Percentiles rank a stretch among this genome's conserved stretches.
Conservation (phyloP, 1,140 invertebrate species). For the Caenorhabditis briggsae region DNA sequence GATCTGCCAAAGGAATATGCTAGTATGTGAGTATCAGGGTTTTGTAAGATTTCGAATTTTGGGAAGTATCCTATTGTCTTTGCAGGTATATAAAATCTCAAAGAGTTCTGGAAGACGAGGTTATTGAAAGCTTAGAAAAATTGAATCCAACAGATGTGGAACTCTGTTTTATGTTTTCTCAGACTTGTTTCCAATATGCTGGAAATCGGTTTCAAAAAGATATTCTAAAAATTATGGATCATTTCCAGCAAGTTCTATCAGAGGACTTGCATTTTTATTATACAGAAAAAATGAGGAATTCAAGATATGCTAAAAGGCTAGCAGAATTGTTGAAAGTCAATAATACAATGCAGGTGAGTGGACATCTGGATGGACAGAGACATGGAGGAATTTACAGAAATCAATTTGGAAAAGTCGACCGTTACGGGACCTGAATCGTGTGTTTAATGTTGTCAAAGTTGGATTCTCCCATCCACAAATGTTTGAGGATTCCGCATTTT, state of each 20-base stretch:
- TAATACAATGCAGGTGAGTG: background rate
- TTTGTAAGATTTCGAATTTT: background rate
- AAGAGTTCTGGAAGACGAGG: background rate
- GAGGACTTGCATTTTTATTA: background rate
- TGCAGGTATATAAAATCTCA: background rate
- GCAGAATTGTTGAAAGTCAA: slow-evolving; percentile 3
- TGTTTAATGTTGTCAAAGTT: background rate
- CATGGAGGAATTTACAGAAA: background rate
- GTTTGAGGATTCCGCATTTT: slow-evolving; percentile 20
- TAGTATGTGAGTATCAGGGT: background rate
- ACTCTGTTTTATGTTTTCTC: slow-evolving; percentile 3
- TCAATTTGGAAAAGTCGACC: slow-evolving; percentile 13
- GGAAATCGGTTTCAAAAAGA: background rate
- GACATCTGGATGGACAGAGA: too few species aligned
- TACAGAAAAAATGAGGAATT: background rate
- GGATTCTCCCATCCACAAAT: slow-evolving; percentile 19
- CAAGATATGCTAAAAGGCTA: background rate
- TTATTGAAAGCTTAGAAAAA: background rate
- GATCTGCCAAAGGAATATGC: slow-evolving; percentile 1
- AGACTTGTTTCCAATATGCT: slow-evolving; percentile 1
- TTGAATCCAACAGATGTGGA: background rate
- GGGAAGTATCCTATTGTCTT: background rate
- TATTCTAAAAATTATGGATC: background rate
- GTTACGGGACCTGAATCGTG: background rate
- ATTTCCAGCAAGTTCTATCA: slow-evolving; percentile 13